These are phyloP conservation scores for Apeira syringaria DNA, from an alignment of 2,888 invertebrate genomes.

Conservation along the genomic window DNA sequence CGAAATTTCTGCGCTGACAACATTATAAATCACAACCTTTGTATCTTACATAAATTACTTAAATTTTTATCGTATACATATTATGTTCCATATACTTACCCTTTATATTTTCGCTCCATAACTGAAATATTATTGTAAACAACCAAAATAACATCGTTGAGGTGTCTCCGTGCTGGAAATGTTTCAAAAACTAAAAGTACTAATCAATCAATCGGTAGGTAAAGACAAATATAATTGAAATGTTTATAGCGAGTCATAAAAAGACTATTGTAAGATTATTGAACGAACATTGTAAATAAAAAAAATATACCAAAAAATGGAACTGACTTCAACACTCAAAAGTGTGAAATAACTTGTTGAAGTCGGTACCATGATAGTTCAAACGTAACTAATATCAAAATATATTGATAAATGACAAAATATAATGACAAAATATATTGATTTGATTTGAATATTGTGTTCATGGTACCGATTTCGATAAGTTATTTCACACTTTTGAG, in stretches of 20 bases:
- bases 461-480: no score
- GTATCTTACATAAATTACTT: constrained; percentile 17
- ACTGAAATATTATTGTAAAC: constrained; percentile 24
- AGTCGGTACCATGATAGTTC: no score
- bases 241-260: background rate
- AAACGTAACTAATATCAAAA: no score
- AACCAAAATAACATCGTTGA: constrained; percentile 28
- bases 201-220: constrained; percentile 15
- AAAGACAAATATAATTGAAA: background rate
- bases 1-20: constrained; percentile 51
- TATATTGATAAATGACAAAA: no score
- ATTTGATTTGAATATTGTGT: no score
- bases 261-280: background rate
- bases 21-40: constrained; percentile 22
- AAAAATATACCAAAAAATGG: no score
- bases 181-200: constrained; percentile 18
- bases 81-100: constrained; percentile 29
- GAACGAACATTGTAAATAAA: background rate
- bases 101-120: constrained; percentile 23
- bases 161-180: constrained; percentile 15
- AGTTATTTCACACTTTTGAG: no score
- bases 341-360: no score
- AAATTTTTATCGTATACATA: constrained; percentile 28
- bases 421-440: no score
- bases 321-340: no score